Percentiles rank a stretch among this genome's conserved stretches.
Evolutionary conservation across 1,140 invertebrate genomes (phyloP).

Genomic region (Drosophila melanica): DNA sequence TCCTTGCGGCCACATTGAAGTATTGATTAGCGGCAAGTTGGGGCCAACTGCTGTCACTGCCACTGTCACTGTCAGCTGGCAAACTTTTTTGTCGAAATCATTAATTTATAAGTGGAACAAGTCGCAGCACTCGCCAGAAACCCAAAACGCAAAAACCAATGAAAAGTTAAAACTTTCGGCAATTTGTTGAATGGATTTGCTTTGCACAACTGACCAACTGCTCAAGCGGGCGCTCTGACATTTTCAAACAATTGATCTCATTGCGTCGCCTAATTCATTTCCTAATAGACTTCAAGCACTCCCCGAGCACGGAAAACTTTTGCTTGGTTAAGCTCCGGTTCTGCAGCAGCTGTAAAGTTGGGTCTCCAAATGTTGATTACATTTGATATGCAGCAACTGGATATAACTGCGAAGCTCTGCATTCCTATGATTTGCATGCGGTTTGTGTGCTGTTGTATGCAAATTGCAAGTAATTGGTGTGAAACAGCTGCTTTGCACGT

Average conservation of each 20-base stretch:
- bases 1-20: conserved; percentile 33
- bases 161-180: conserved; percentile 68
- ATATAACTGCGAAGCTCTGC: conserved; percentile 13
- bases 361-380: conserved; percentile 63
- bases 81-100: conserved; percentile 58
- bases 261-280: conserved; percentile 78
- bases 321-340: conserved; percentile 36
- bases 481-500: conserved; percentile 72
- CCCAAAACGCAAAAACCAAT: conserved; percentile 50
- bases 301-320: conserved; percentile 55
- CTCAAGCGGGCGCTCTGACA: conserved; percentile 38
- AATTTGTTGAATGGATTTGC: conserved; percentile 70
- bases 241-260: conserved; percentile 77
- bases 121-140: conserved; percentile 14
- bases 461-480: conserved; percentile 81
- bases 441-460: conserved; percentile 58
- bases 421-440: conserved; percentile 78
- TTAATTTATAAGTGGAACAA: conserved; percentile 68
- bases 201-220: conserved; percentile 18
- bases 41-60: conserved; percentile 10
- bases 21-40: conserved; percentile 38
- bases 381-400: conserved; percentile 65
- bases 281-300: conserved; percentile 62
- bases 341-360: conserved; percentile 18
- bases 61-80: conserved; percentile 19